phyloP scores from a whole-genome alignment of 2,888 invertebrate genomes.

The Lithophane leautieri region DNA sequence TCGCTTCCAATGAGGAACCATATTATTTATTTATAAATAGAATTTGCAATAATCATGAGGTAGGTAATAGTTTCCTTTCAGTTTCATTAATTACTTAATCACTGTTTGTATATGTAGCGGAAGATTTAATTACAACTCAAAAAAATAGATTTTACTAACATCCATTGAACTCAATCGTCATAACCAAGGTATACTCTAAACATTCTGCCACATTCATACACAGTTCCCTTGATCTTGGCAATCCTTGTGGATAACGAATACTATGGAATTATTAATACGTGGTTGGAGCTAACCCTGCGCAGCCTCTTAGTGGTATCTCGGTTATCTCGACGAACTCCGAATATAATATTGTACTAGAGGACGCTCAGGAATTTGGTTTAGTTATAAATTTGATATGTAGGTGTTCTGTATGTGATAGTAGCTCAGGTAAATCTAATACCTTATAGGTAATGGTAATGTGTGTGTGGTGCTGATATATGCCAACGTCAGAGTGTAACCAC shows the following conservation, averaged over 20 bases:
- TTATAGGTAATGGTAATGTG: neutral
- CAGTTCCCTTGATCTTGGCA: slow-evolving; percentile 12
- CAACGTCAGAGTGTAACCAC: neutral
- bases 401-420: neutral
- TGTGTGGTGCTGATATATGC: neutral
- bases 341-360: slow-evolving; percentile 7
- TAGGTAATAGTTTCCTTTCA: neutral
- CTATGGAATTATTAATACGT: slow-evolving; percentile 16
- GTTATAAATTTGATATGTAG: slow-evolving; percentile 15
- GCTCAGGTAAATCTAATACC: neutral
- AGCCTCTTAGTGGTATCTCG: slow-evolving; percentile 12
- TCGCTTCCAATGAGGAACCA: neutral
- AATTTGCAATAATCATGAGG: neutral
- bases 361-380: slow-evolving; percentile 10
- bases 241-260: slow-evolving; percentile 24
- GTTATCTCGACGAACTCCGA: slow-evolving; percentile 19
- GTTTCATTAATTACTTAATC: neutral
- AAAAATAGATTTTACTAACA: neutral
- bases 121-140: neutral
- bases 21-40: neutral
- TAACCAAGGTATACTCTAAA: neutral
- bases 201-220: neutral
- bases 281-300: slow-evolving; percentile 20
- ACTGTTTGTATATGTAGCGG: neutral
- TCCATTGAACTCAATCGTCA: neutral